Base-by-base conservation (phyloP, 2,888 invertebrate genomes). In the Tricholauxania praeusta region DNA sequence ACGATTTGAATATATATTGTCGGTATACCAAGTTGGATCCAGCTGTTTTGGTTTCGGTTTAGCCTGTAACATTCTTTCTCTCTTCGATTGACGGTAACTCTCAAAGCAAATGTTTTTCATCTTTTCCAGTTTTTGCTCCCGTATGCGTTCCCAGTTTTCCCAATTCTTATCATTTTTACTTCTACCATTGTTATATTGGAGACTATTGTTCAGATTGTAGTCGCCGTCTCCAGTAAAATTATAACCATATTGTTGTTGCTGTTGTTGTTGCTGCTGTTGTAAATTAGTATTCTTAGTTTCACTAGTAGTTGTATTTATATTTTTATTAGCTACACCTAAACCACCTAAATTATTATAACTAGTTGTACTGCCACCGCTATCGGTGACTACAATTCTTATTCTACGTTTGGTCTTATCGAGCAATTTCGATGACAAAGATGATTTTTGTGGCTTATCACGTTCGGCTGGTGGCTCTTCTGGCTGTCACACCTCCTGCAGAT, bases 401-500 rank as follows among this genome's bases (percentile, higher is more conserved):
- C 83, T 86, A 82, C 85, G 85, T 80, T 87, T 86, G 80, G 83
- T 82, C 82, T 87, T 87, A 81, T 86, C 86, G 73, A 80, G 77
- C 69, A 82, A 72, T 70, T 85, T 84, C 77, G 85, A 82, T 72
- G 84, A 85, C 72, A 83, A 80, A 72, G 84, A 86, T 72, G 83
- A 81, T 76, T 82, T 82, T 72, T 82, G 83, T 75, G 82, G 84
- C 73, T 83, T 82, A 77, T 84, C 84, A 75, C 83, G 82, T 77
- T 83, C 84, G 77, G 79, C 80, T 75, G 84, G 80, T 79, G 86
- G 83, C 79, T 87, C 87, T 85, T 89, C 88, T 83, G 89, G 90
- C 87, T 91, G 95, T 96, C 96, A 96, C 93, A 96, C 96, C 89
- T 97, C 97, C 89, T 96, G 95, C 76, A 98, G 91, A 86, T 96